Base-by-base conservation (phyloP, 2,888 invertebrate species). In the Hipparchia sbordonii region DNA sequence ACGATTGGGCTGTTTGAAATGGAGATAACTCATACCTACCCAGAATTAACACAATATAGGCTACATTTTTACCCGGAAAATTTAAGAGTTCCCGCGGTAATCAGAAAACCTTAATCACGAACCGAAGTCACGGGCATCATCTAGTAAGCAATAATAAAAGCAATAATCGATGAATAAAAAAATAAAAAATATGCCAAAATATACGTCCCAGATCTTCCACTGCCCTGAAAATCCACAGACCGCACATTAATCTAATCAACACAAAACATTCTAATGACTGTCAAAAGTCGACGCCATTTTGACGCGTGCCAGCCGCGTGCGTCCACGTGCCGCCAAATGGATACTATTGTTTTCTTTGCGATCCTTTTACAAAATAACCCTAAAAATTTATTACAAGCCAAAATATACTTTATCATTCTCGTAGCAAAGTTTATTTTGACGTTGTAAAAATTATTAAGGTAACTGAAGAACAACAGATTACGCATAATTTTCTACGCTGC, bases 261-360 rank as follows among this genome's bases (percentile, higher is more conserved):
- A 85, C 84, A 84, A 85, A 84, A 89, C 88, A 90, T 85, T 75
- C 75, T 84, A 83, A 84, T 84, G 85, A 81, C 81, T 82, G 85
- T 81, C 83, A 83, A 82, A 80, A 80, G 82, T 79, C 80, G 79
- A 82, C 85, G 84, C 88, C 85, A 85, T 84, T 74, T 76, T 77
- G 84, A 79, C 89, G 87, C 90, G 92, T 89, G 92, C 80, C 81
- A 59, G 76, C 69, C 78, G 78, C 80, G 80, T 79, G 79, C 70
- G 74, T 72, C 71, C 80, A 74, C 81, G 82, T 81, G 83, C 78
- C 77, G 70, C 77, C 84, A 85, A 86, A 86, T 85, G 84, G 85
- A 82, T 80, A 80, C 78, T 79, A 85, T 85, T 85, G 86, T 86
- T 81, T 82, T 77, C 77, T 70, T 79, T 78, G 77, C 78, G 78